phyloP scores from a whole-genome alignment of 2,888 invertebrate genomes.

The Nudaria mundana region DNA sequence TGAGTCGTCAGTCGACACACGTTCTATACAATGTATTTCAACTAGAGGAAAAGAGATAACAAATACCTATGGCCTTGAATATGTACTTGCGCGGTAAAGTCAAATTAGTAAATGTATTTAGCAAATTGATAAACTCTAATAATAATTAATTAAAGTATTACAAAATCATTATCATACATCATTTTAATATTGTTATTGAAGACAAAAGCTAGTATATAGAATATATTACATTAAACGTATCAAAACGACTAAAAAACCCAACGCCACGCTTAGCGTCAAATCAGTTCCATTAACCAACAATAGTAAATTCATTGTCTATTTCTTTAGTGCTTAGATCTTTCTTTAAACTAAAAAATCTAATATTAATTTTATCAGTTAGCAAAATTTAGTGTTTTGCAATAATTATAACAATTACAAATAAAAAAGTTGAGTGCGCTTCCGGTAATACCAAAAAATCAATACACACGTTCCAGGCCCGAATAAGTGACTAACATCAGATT shows the following conservation, averaged over 20 bases:
- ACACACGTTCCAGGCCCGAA: constrained; percentile 27
- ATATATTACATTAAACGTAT: constrained; percentile 9
- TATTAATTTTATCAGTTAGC: not conserved
- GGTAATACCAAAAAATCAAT: constrained; percentile 35
- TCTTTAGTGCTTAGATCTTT: not conserved
- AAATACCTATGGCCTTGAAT: constrained; percentile 58
- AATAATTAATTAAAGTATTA: not conserved
- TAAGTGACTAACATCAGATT: not conserved
- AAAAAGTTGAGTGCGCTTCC: constrained; percentile 24
- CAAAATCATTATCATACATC: not conserved
- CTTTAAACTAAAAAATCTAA: not conserved
- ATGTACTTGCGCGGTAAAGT: constrained; percentile 76
- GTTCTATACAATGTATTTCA: constrained; percentile 36
- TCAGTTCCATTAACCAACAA: not conserved
- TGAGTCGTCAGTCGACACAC: no score
- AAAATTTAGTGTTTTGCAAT: not conserved
- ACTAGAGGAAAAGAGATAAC: constrained; percentile 52
- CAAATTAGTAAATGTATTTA: constrained; percentile 49
- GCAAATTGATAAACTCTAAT: not conserved
- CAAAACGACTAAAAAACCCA: constrained; percentile 26
- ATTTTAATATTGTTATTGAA: no score
- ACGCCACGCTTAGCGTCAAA: constrained; percentile 41
- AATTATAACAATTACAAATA: not conserved
- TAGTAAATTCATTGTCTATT: not conserved
- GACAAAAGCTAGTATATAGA: not conserved